Base-by-base conservation (phyloP, 2,797 vertebrate genomes). In the Botia kubotai region DNA sequence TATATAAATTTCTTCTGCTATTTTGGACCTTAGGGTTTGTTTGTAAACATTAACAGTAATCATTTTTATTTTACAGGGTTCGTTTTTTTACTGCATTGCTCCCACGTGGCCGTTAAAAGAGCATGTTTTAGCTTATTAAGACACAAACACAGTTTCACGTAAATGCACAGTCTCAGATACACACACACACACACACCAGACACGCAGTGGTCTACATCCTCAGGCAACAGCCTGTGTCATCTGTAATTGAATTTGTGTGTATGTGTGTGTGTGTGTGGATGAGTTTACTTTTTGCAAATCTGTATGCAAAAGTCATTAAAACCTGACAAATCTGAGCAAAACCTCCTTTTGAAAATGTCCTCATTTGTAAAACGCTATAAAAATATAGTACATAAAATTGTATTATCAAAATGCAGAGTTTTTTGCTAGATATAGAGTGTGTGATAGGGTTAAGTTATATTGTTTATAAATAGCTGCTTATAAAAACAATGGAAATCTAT, bases 21-120 rank as follows among this genome's bases (percentile, higher is more conserved):
- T 83, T 60, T 85, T 84, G 72, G 70, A 83, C 87, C 87, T 82
- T 83, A 72, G 82, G 84, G 83, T 80, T 87, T 93, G 91, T 94
- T 93, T 91, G 92, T 92, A 92, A 93, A 92, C 89, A 93, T 89
- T 86, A 88, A 82, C 87, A 86, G 86, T 87, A 89, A 87, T 88
- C 83, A 84, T 87, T 89, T 92, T 88, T 90, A 89, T 91, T 91
- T 91, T 87, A 90, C 87, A 84, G 83, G 79, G 81, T 76, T 91
- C 3, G 4, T 91, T 89, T 89, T 26, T 91, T 92, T 93, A 92
- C 79, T 63, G 87, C 85, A 91, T 91, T 91, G 86, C 86, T 93
- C 91, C 92, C 92, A 93, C 84, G 90, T 91, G 92, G 87, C 85
- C 68, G 88, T 82, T 87, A 84, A 88, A 88, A 84, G 78, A 70